phyloP scores from a whole-genome alignment of 2,888 invertebrate genomes.

The Torymus auratus region DNA sequence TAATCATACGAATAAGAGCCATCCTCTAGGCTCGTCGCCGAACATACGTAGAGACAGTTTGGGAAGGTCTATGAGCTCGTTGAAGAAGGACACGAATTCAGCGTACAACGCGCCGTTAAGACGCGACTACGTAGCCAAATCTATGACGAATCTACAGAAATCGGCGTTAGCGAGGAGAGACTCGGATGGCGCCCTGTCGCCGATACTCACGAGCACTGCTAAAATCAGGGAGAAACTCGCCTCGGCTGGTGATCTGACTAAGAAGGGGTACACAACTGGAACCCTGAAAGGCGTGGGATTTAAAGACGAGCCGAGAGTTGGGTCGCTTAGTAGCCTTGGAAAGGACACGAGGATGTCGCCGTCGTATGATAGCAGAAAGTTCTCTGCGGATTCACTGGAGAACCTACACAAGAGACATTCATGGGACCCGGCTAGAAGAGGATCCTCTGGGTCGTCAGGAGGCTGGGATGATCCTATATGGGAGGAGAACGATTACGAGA shows the following conservation, averaged over 20 bases:
- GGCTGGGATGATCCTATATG: constrained; percentile 80
- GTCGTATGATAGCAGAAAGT: constrained; percentile 75
- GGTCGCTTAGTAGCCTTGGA: constrained; percentile 66
- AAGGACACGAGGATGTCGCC: constrained; percentile 76
- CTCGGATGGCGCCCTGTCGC: constrained; percentile 27
- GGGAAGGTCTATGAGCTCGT: constrained; percentile 70
- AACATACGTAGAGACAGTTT: constrained; percentile 77
- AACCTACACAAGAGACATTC: constrained; percentile 80
- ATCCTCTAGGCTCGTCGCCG: constrained; percentile 59
- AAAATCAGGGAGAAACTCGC: constrained; percentile 72
- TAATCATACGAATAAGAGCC: constrained; percentile 68
- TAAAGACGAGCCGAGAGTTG: constrained; percentile 67
- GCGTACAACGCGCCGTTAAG: constrained; percentile 70
- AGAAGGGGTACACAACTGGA: constrained; percentile 70
- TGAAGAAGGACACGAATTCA: constrained; percentile 69
- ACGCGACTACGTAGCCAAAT: constrained; percentile 74
- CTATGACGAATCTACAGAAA: constrained; percentile 71
- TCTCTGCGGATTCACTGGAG: constrained; percentile 86
- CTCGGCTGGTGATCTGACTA: constrained; percentile 70
- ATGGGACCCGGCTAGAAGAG: constrained; percentile 83
- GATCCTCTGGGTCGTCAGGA: constrained; percentile 81
- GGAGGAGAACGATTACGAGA: constrained; percentile 77
- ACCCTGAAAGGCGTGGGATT: constrained; percentile 70
- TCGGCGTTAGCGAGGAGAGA: neutral
- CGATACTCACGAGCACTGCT: constrained; percentile 45